phyloP scores from a whole-genome alignment of 2,888 invertebrate genomes.

The Actias luna region DNA sequence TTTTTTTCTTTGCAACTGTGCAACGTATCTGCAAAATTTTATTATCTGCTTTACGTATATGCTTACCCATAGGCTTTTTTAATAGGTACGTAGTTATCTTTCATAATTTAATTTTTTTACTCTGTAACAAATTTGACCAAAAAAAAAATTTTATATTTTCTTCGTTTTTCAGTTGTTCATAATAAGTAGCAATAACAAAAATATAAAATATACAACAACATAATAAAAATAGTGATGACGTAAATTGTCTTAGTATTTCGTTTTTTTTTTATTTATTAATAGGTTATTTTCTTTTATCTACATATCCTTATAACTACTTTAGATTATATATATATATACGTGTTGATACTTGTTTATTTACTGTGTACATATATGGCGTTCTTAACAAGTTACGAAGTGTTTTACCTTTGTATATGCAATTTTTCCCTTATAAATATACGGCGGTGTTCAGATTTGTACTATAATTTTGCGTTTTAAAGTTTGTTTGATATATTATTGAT shows the following conservation, averaged over 20 bases:
- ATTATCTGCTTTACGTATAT: too few relatives aligned
- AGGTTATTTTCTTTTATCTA: neutral
- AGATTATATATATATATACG: neutral
- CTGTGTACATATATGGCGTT: neutral
- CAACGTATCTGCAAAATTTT: too few relatives aligned
- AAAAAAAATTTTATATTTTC: too few relatives aligned
- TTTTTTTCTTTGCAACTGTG: too few relatives aligned
- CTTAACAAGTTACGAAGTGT: slow-evolving; percentile 1
- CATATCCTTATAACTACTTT: neutral
- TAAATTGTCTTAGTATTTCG: neutral
- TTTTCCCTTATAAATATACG: neutral
- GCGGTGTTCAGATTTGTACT: neutral
- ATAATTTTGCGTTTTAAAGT: neutral
- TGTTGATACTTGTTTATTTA: slow-evolving; percentile 2
- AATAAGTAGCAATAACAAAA: neutral
- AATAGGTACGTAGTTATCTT: too few relatives aligned
- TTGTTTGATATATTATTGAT: too few relatives aligned
- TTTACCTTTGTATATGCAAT: neutral
- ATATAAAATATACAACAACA: slow-evolving; percentile 1
- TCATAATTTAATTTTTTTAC: too few relatives aligned
- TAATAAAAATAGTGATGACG: neutral
- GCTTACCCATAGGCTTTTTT: too few relatives aligned
- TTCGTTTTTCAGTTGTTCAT: too few relatives aligned
- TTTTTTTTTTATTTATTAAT: neutral
- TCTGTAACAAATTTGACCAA: too few relatives aligned